Base-by-base conservation (phyloP, 2,888 invertebrate genomes). In the Leucophenga maculata region DNA sequence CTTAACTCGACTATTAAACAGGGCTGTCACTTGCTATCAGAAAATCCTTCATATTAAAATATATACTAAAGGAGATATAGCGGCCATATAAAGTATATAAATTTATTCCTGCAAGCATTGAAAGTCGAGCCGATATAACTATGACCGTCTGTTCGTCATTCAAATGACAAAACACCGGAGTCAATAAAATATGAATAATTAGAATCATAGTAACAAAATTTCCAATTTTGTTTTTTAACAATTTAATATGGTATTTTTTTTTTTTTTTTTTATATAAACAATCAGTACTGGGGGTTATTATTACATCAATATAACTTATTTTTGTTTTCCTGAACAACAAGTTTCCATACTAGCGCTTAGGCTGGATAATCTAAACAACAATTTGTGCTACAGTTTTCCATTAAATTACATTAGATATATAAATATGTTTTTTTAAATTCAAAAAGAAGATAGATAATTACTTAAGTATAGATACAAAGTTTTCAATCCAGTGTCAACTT, bases 261-360 rank as follows among this genome's bases (percentile, higher is more conserved):
- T 39, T 39, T 39, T 39, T 32, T 32, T 32, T 32, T 32, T 6
- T 32, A 8, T 39, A 39, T 39, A 39, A 57, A 22, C 57, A 57
- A 57, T 48, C 62, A 48, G 62, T 64, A 48, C 62, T 64, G 46
- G 46, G 46, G 60, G 16, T 54, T 14, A n/a, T n/a, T 50, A 50
- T 50, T 26, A 64, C 62, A 64, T 64, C 46, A 64, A 46, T 64
- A 59, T n/a, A 59, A 59, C 18, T 32, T 32, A n/a, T n/a, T 11
- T 31, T 31, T n/a, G 31, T 31, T 6, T 59, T 59, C 31, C 22
- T 64, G 48, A 48, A 64, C 46, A 62, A 46, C 46, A 48, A 39
- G 1, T 64, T 64, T 48, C 26, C 14, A 14, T 62, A 32, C 46
- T 32, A 46, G 46, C 22, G 20, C 46, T 62, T 64, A 64, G 3